Evolutionary conservation across 1,140 invertebrate genomes (phyloP), one percentile per base, ranked within the genome.

Genomic region (Drosophila repletoides): DNA sequence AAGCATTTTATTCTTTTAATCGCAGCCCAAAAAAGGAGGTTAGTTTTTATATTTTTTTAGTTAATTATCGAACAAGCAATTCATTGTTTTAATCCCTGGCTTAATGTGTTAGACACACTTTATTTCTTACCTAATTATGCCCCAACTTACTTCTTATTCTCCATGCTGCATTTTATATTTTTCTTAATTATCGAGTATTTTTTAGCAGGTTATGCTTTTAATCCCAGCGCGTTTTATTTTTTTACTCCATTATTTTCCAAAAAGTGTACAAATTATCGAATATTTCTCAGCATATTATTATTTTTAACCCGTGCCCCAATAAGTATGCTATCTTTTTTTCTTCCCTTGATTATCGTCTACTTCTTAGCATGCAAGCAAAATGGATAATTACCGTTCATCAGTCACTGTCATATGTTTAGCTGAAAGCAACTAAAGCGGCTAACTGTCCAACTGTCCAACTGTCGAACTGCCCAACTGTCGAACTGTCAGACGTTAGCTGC

Each of bases 401-500:
- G 29, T 61, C 52, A 38, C 22, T 36, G 49, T 38, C 31, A 28
- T 9, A 51, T 51, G 21, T 40, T 5, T 12, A 15, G 7, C 10
- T 5, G n/a, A 29, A 15, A 46, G n/a, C 14, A 46, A 46, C 9
- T 21, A 14, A 28, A 26, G 38, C 21, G 43, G 36, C 55, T 36
- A 59, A 36, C 17, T 61, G 58, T 61, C 59, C 24, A 17, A 45
- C 43, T 49, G 46, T 33, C 46, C 28, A 56, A 58, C n/a, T n/a
- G n/a, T n/a, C n/a, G n/a, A n/a, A 19, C 10, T 45, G 38, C 26
- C 53, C 5, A 58, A 58, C 14, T 58, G 40, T 58, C 53, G 15
- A 61, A 51, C 56, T 61, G 64, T 46, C 58, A 61, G 56, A 41
- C 31, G 55, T 19, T 34, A 22, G 45, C 55, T 26, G 51, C 45